Evolutionary conservation across 2,113 vertebrate genomes (phyloP), one percentile per base, ranked within the genome.

Genomic region (Heterotilapia buettikoferi): DNA sequence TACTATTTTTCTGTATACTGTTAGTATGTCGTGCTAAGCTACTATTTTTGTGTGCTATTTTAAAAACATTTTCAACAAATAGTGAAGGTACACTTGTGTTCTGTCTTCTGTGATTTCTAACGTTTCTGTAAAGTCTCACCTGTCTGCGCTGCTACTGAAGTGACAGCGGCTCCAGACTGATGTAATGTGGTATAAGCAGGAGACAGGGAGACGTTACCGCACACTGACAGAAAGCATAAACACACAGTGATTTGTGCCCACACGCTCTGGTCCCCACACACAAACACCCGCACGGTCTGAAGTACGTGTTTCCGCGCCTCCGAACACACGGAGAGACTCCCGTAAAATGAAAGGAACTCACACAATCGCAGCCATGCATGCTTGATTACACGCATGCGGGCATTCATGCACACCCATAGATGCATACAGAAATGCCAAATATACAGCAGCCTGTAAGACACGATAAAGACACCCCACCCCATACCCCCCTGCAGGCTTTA

Each of bases 221-320:
- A 89, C 84, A 83, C 89, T 85, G 94, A 95, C 92, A 92, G 90
- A 90, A 92, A 89, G 84, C 90, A 88, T 95, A 96, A 96, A 96
- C 94, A 96, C 79, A 84, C 86, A 79, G 90, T 92, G 88, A 95
- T 95, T 94, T 66, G 88, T 93, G 85, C 92, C 92, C 91, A 84
- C 89, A 92, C 87, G 31, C 50, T 40, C 76, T n/a, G 11, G 29
- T 88, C 85, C 73, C 88, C 84, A 83, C 85, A 81, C 87, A 90
- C 63, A 91, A 80, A 90, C 82, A 88, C 88, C 76, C 87, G 36
- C 71, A 6, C 31, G 29, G 63, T 63, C 82, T 90, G 59, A 33
- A 82, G 71, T 52, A 85, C 68, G 29, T 84, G 83, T 87, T 91
- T 86, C 81, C 85, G 57, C 26, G 84, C 59, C 79, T 84, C 59